Conservation (phyloP, 2,113 vertebrate genomes). For the Camelus dromedarius region DNA sequence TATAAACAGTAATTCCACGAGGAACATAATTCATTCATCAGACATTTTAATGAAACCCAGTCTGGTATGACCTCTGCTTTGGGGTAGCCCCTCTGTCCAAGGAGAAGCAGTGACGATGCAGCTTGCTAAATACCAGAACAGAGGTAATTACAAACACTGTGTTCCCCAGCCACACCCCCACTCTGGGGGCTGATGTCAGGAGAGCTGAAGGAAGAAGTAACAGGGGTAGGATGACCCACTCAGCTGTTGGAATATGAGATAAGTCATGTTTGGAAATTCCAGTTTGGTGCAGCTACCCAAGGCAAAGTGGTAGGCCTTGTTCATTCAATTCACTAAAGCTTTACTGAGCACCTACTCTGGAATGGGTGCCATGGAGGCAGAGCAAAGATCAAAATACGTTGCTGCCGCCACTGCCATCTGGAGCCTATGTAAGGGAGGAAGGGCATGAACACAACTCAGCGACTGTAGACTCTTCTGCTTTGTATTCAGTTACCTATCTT, state of each 20-base stretch:
- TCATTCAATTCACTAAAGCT: slow-evolving; percentile 8
- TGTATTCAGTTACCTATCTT: not conserved
- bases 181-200: not conserved
- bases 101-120: slow-evolving; percentile 51
- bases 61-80: not conserved
- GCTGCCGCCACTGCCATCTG: not conserved
- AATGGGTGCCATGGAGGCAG: not conserved
- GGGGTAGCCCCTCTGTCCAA: slow-evolving; percentile 26
- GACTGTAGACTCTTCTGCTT: not conserved
- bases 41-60: slow-evolving; percentile 71
- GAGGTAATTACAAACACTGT: slow-evolving; percentile 41
- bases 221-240: not conserved
- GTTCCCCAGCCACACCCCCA: not conserved
- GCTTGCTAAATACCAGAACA: slow-evolving; percentile 34
- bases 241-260: not conserved
- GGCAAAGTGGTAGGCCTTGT: not conserved
- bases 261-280: not conserved
- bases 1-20: slow-evolving; percentile 58
- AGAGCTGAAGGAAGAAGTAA: not conserved
- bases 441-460: not conserved
- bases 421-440: not conserved
- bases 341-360: not conserved
- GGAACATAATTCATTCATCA: slow-evolving; percentile 46
- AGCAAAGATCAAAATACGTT: not conserved
- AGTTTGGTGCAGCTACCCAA: slow-evolving; percentile 43